Base-by-base conservation (phyloP, 2,113 vertebrate species). In the Urocolius indicus region DNA sequence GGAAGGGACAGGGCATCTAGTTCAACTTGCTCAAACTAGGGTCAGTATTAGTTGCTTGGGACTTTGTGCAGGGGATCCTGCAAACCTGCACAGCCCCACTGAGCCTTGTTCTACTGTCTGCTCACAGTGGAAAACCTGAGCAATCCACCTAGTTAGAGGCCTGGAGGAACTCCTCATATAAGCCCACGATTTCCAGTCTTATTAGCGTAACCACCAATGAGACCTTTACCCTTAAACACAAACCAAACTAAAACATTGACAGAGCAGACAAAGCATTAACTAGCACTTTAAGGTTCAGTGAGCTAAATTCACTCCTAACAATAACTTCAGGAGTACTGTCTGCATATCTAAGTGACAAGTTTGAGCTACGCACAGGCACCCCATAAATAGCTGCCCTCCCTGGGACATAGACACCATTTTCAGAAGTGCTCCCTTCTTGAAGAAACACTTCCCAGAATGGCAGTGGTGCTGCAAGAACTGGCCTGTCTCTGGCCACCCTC, bases 371-470 rank as follows among this genome's bases (percentile, higher is more conserved):
- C 74, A 32, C 22, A 68, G 51, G 61, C 52, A 89, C 38, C 11
- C 66, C 18, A 4, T 48, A 55, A 90, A 78, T 21, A 95, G 84
- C 67, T 95, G 84, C 90, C 49, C 63, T 86, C 51, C 48, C 54
- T 87, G 79, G 90, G 76, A 75, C 8, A 2, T 1, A 65, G 65
- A 54, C 26, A 63, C 54, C 80, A 91, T 69, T 95, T 67, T 87
- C 71, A 85, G 89, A 95, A 96, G 78, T 0, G 2, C 30, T 83
- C 20, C 80, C 45, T 75, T 74, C 65, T 65, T 4, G 6, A 88
- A 55, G 83, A 88, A 93, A 59, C 51, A 17, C 85, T 78, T 90
- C 88, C 66, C 57, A 84, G 45, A 92, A 93, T 16, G 79, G 85
- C 38, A 55, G 34, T 13, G 48, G 82, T 72, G 36, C 69, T 93